These are phyloP conservation scores for Ostrea edulis DNA, from an alignment of 1,140 invertebrate species.

Conservation along the genomic window DNA sequence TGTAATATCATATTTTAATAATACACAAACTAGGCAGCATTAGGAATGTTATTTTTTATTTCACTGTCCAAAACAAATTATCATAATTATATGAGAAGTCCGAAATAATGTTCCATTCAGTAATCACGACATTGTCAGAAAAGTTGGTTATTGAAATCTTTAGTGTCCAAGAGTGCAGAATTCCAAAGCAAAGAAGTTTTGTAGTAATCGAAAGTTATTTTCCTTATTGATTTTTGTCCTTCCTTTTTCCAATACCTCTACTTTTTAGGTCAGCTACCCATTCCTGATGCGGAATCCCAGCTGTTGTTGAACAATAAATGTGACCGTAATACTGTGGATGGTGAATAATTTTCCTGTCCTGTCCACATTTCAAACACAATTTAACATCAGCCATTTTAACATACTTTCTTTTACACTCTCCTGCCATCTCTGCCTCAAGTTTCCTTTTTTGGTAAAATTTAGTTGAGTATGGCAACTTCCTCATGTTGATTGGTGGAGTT, in stretches of 20 bases:
- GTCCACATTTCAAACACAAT: no score
- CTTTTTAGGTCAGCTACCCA: background rate
- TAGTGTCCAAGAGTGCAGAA: background rate
- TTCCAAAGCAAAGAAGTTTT: background rate
- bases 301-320: background rate
- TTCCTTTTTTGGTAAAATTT: background rate
- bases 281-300: background rate
- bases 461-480: background rate
- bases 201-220: background rate
- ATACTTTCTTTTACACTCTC: no score
- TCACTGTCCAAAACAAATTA: background rate
- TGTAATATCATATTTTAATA: no score
- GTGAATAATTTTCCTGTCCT: background rate
- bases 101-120: background rate
- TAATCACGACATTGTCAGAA: background rate
- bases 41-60: background rate
- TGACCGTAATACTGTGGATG: constrained; percentile 11
- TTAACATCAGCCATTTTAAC: no score
- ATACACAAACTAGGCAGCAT: constrained; percentile 42
- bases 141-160: background rate
- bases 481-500: background rate
- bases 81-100: background rate
- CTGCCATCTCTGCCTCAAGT: no score
- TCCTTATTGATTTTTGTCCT: background rate
- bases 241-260: background rate